phyloP scores from a whole-genome alignment of 37 sponge, comb jelly and placozoan genomes.

The Dysidea cf. avara region DNA sequence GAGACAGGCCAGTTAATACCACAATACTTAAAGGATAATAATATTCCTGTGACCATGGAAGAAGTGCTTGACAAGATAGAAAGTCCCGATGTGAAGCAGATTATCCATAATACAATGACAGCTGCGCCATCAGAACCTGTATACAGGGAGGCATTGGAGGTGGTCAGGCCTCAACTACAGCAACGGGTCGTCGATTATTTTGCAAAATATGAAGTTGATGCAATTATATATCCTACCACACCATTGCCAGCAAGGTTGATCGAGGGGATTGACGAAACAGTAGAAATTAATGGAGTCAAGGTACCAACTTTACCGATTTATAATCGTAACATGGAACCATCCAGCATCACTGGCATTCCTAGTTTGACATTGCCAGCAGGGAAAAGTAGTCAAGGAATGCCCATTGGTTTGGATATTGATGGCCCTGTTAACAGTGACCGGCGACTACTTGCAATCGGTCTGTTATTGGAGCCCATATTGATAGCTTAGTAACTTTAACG shows the following conservation, averaged over 20 bases:
- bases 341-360: slow-evolving; percentile 26
- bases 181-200: background rate
- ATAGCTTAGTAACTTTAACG: no score
- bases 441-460: slow-evolving; percentile 10
- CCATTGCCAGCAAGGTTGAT: slow-evolving; percentile 18
- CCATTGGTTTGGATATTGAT: slow-evolving; percentile 36
- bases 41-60: slow-evolving; percentile 20
- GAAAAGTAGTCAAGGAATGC: slow-evolving; percentile 9
- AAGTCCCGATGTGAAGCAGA: slow-evolving; percentile 5
- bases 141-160: background rate
- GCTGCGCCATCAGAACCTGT: no score
- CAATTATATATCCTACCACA: slow-evolving; percentile 20
- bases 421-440: slow-evolving; percentile 3
- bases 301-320: slow-evolving; percentile 11
- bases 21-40: slow-evolving; percentile 17
- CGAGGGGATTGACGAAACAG: background rate
- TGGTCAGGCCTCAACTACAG: no score
- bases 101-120: no score
- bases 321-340: slow-evolving; percentile 13
- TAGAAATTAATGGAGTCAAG: slow-evolving; percentile 3
- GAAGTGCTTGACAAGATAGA: slow-evolving; percentile 11
- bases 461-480: no score
- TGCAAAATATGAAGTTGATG: background rate
- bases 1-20: slow-evolving; percentile 30
- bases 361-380: slow-evolving; percentile 31